Evolutionary conservation across 2,113 vertebrate species (phyloP), one percentile per base, ranked within the genome.

Genomic region (Edolisoma coerulescens): DNA sequence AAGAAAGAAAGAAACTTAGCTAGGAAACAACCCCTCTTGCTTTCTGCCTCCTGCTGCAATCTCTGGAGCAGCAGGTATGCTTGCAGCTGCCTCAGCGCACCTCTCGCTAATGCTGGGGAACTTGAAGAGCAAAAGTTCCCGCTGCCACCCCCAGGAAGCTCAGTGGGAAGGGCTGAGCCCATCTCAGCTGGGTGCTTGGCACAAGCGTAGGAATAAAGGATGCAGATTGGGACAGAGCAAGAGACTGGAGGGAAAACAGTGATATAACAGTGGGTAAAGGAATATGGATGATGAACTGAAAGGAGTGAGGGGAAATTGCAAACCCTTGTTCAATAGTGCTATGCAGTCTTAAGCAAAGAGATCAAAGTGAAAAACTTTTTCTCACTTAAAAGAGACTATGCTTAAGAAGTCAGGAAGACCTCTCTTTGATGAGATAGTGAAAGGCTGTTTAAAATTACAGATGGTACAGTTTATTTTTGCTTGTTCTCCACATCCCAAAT

Each of bases 61-160:
- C 35, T 67, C 75, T 59, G n/a, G 47, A 92, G 69, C 26, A 39
- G 35, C 12, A 32, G 17, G 15, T 22, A 14, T 2, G 0, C 12
- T 35, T 30, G 22, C 21, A 68, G 10, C 21, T 52, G 26, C 54
- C 53, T 3, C 3, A 74, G 16, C 0, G 0, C 60, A 39, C 10
- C 26, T 75, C 11, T 2, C 0, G 0, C 13, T 3, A 0, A 3
- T 42, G 35, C 2, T 28, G 39, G 19, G 11, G 18, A 16, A 9
- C 22, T 2, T 4, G 2, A 54, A 37, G 49, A 26, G 10, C 2
- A 3, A 5, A 41, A 65, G 7, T 24, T 89, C 18, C 35, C 2
- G 0, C 13, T 67, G 14, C 3, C 3, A 2, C 3, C 5, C 16
- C 3, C 4, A 2, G 10, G 32, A 70, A 52, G 10, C 11, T 20